Base-by-base conservation (phyloP, 2,797 vertebrate species). In the Babyrousa celebensis region DNA sequence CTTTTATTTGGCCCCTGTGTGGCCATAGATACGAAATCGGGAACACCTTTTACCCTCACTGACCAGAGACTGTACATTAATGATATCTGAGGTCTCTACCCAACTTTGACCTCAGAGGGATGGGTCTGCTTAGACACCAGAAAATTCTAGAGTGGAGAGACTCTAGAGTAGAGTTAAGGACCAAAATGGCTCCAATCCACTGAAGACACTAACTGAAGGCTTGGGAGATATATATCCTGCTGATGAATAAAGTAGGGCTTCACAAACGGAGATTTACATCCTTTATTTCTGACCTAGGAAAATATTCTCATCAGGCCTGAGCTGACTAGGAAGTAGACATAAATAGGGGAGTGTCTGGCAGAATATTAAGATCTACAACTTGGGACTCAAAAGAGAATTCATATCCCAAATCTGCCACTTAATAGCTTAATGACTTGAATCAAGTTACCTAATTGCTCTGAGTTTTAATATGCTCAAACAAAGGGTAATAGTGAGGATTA, bases 381-480 rank as follows among this genome's bases (percentile, higher is more conserved):
- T 29, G 52, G 56, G 65, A 62, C n/a, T 83, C 25, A 7, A 56
- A 3, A 18, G 75, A 79, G 70, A 43, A 23, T 60, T 79, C 40
- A 72, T 21, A 71, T n/a, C 27, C 18, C 72, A n/a, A 20, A 15
- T 32, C 87, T 63, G 79, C 60, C 62, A 43, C 71, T 58, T 65
- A 40, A 12, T 11, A 54, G 67, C 27, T 43, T 15, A 36, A n/a
- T 10, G 43, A n/a, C 9, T 63, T 75, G 3, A 1, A 25, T 43
- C 20, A 17, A 83, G 20, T 52, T 32, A 48, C 74, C 36, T 62
- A 72, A 78, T 21, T 4, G 3, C n/a, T 85, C 74, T 89, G 83
- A 80, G 85, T 67, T 40, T 85, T 52, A 48, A 52, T 32, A 20
- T 54, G 78, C 74, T 94, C 91, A 86, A 36, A 82, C 43, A 83